phyloP scores from a whole-genome alignment of 2,113 vertebrate species.

The Chelonoidis abingdonii region DNA sequence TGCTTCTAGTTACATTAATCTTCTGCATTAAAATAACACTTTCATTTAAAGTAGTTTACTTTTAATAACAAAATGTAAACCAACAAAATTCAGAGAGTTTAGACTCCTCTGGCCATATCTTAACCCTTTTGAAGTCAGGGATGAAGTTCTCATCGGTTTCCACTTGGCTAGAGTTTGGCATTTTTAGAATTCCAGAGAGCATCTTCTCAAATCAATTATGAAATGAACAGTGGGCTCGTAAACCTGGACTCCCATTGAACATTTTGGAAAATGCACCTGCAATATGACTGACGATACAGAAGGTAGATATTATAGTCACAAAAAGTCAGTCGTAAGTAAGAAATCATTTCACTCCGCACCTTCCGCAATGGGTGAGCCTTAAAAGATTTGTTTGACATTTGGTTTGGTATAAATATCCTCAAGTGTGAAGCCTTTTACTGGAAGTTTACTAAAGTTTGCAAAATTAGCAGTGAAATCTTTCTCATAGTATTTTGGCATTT shows the following conservation, averaged over 20 bases:
- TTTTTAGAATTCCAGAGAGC: neutral
- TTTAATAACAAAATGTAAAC: neutral
- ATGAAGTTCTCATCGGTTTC: neutral
- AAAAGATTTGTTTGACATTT: neutral
- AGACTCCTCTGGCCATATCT: neutral
- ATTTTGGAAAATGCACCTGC: neutral
- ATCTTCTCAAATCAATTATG: neutral
- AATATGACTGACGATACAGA: too few species aligned
- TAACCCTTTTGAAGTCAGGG: neutral
- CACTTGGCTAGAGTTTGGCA: neutral
- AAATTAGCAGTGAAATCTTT: neutral
- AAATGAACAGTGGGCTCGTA: neutral
- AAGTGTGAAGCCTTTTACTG: accelerated
- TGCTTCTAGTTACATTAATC: neutral
- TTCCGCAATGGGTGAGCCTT: neutral
- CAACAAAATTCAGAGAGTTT: neutral
- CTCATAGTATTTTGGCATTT: neutral
- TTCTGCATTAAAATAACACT: neutral
- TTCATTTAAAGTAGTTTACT: neutral
- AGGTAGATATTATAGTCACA: neutral
- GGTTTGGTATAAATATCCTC: neutral
- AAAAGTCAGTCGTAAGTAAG: neutral
- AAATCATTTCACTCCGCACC: neutral
- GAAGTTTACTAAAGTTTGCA: neutral
- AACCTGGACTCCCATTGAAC: neutral